Base-by-base conservation (phyloP, 1,140 invertebrate genomes). In the Bradysia coprophila region DNA sequence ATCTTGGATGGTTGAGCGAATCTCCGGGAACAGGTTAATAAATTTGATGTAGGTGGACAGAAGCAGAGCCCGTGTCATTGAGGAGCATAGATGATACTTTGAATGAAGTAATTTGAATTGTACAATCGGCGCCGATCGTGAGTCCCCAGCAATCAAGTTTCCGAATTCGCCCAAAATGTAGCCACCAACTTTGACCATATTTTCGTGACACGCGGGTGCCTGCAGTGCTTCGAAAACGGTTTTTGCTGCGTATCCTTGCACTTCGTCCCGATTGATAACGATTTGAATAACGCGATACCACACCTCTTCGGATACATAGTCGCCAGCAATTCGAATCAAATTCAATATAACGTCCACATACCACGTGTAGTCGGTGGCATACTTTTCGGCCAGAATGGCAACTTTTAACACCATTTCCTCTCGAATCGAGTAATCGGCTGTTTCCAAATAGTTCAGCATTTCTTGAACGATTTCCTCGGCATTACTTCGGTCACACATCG, bases 371-470 rank as follows among this genome's bases (percentile, higher is more conserved):
- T 99, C 95, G 20, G 92, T 94, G 2, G 95, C 95, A 67, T 99
- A 99, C 66, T 99, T 99, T 66, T 99, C 96, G 15, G 95, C 92
- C 43, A 99, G 67, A 57, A 99, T 99, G 21, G 96, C 96, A 43
- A 99, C 94, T 71, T 99, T 99, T 8, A 99, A 67, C 10, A 97
- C 96, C 95, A 99, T 98, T 69, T 99, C 96, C 67, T 99, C 96
- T 51, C 95, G 73, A 53, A 99, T 99, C 16, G 95, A 98, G 66
- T 99, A 99, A 67, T 99, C 96, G 22, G 96, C 95, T 13, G 93
- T 95, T 70, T 99, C 95, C 44, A 99, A 67, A 62, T 99, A 99
- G 54, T 92, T 87, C 31, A 99, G 69, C 96, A 99, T 99, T 67
- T 99, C 95, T 60, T 94, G 89, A 2, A 99, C 96, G 62, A 99